Base-by-base conservation (phyloP, 1,140 invertebrate genomes). In the Diorhabda sublineata region DNA sequence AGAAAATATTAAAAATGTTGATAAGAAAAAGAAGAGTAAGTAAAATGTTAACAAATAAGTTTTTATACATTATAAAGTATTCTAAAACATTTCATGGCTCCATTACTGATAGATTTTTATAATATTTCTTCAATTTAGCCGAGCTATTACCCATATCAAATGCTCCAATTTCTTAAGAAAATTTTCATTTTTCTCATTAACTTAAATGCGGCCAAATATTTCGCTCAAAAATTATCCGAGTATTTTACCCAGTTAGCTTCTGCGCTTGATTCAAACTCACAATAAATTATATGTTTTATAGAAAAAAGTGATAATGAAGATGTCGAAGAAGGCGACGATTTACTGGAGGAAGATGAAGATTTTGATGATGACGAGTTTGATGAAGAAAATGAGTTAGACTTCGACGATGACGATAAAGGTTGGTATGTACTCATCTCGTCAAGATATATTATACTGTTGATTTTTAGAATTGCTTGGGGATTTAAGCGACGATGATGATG, bases 281-380 rank as follows among this genome's bases (percentile, higher is more conserved):
- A 26, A 26, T 26, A 26, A 26, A 26, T 26, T 26, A 26, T 26
- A 26, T 26, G 26, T 64, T 64, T 60, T n/a, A 52, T 52, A 70
- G 6, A 65, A 67, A 52, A 52, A 41, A 81, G 83, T 7, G 75
- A 78, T 2, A 83, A 84, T 72, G 81, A 84, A 75, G 78, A 82
- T 66, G 75, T 83, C 71, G 75, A 81, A 11, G 68, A 71, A 6
- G 64, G 66, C n/a, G 64, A 76, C 45, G 60, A 68, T 47, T 76
- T 82, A 66, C 78, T 85, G 62, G 81, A 84, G 11, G 74, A 78
- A 3, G 83, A 83, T 73, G 80, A 84, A 64, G 77, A 82, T 67
- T 78, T 85, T 62, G 81, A 84, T 11, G 75, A 78, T 2, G 83
- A 83, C 73, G 80, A 84, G 75, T 78, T 81, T 65, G 76, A 84